Evolutionary conservation across 2,888 invertebrate species (phyloP).

Genomic region (Melanophora roralis): DNA sequence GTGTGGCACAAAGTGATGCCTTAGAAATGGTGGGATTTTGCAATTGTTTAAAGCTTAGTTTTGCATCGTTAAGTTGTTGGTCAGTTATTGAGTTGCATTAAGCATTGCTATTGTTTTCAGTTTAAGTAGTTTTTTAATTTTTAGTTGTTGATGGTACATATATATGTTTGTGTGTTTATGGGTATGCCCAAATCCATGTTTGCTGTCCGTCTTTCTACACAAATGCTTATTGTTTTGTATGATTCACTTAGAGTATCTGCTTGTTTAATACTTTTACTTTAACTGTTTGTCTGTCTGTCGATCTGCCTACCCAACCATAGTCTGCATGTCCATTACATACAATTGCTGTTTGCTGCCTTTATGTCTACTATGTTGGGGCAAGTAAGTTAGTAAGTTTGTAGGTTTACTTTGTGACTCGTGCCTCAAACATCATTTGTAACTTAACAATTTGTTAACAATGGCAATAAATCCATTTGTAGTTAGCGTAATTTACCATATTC

Average conservation of each 20-base stretch:
- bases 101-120: not conserved
- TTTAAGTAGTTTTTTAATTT: constrained; percentile 44
- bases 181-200: not conserved
- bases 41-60: constrained; percentile 48
- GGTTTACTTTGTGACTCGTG: constrained; percentile 59
- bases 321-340: constrained; percentile 3
- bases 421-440: constrained; percentile 63
- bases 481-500: constrained; percentile 65
- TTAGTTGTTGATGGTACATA: constrained; percentile 42
- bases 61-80: constrained; percentile 43
- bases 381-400: not conserved
- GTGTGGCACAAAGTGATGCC: not conserved
- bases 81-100: constrained; percentile 32
- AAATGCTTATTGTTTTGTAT: constrained; percentile 43
- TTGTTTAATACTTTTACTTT: constrained; percentile 43
- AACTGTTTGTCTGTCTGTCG: constrained; percentile 17
- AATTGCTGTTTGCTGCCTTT: constrained; percentile 49
- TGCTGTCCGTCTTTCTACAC: not conserved
- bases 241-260: constrained; percentile 48
- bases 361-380: constrained; percentile 39
- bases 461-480: constrained; percentile 67
- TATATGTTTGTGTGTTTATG: not conserved
- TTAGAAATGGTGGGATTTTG: constrained; percentile 12
- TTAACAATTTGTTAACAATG: constrained; percentile 68
- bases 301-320: not conserved